These are phyloP conservation scores for Heterohyrax brucei DNA, from an alignment of 2,797 vertebrate species.

Conservation along the genomic window DNA sequence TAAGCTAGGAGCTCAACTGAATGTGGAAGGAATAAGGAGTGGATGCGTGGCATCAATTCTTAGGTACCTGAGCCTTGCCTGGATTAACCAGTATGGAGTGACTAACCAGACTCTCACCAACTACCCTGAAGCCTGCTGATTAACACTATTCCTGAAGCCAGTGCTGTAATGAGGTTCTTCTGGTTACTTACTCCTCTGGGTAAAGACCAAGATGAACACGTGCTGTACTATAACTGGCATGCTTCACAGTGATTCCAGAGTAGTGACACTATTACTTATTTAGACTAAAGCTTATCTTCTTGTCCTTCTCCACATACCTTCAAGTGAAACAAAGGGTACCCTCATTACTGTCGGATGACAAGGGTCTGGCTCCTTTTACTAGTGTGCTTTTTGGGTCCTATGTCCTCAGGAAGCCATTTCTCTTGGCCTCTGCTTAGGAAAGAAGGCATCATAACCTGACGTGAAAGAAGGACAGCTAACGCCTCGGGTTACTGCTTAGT, in stretches of 20 bases:
- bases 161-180: conserved; percentile 24
- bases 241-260: conserved; percentile 70
- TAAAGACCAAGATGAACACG: conserved; percentile 55
- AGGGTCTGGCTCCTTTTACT: conserved; percentile 63
- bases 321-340: not conserved
- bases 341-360: conserved; percentile 60
- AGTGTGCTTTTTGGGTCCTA: conserved; percentile 35
- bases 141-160: not conserved
- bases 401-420: conserved; percentile 38
- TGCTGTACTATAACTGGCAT: conserved; percentile 6
- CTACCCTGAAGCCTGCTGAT: not conserved
- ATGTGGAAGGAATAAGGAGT: not conserved
- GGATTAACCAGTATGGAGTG: not conserved
- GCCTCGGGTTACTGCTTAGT: not conserved
- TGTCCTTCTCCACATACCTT: not conserved
- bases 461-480: conserved; percentile 3
- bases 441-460: conserved; percentile 53
- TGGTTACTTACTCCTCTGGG: conserved; percentile 68
- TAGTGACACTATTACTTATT: conserved; percentile 51
- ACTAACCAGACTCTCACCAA: conserved; percentile 7
- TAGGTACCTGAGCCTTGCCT: not conserved
- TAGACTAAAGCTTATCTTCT: conserved; percentile 71
- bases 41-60: not conserved
- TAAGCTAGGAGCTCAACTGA: not conserved
- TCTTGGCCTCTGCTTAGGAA: conserved; percentile 68